Evolutionary conservation across 1,140 invertebrate genomes (phyloP).

Genomic region (Aplysia californica): DNA sequence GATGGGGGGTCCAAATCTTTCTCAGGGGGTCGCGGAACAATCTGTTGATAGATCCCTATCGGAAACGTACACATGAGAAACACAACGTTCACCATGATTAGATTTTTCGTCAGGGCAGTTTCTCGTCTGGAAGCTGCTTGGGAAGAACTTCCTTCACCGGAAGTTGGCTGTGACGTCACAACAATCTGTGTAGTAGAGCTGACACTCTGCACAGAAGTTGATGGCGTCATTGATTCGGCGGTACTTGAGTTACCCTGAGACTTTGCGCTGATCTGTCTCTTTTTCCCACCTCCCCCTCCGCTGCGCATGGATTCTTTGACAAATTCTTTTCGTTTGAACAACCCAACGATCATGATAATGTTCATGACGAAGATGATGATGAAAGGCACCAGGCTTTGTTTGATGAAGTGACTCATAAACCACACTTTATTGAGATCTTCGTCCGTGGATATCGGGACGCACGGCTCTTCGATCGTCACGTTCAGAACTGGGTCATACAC

Average conservation of each 20-base stretch:
- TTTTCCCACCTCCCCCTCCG: too few relatives aligned
- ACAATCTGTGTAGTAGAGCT: too few relatives aligned
- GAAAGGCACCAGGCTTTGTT: constrained; percentile 18
- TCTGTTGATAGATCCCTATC: constrained; percentile 21
- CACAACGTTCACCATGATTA: neutral
- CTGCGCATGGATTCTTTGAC: too few relatives aligned
- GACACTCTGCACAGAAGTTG: too few relatives aligned
- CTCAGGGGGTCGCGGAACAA: neutral
- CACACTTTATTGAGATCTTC: neutral
- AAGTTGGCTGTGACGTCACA: too few relatives aligned
- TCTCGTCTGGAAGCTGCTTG: neutral
- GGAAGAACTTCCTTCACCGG: too few relatives aligned
- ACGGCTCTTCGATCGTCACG: neutral
- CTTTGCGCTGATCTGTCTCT: too few relatives aligned
- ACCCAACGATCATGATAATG: neutral
- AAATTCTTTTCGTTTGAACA: neutral
- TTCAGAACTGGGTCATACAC: neutral
- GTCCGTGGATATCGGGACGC: neutral
- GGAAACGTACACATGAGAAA: constrained; percentile 15
- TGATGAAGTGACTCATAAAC: constrained; percentile 3
- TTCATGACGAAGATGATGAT: constrained; percentile 6
- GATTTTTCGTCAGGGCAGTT: neutral
- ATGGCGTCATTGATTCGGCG: too few relatives aligned
- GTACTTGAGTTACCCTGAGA: too few relatives aligned
- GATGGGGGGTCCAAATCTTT: neutral